Evolutionary conservation across 2,113 vertebrate genomes (phyloP), one percentile per base, ranked within the genome.

Genomic region (Silurus meridionalis): DNA sequence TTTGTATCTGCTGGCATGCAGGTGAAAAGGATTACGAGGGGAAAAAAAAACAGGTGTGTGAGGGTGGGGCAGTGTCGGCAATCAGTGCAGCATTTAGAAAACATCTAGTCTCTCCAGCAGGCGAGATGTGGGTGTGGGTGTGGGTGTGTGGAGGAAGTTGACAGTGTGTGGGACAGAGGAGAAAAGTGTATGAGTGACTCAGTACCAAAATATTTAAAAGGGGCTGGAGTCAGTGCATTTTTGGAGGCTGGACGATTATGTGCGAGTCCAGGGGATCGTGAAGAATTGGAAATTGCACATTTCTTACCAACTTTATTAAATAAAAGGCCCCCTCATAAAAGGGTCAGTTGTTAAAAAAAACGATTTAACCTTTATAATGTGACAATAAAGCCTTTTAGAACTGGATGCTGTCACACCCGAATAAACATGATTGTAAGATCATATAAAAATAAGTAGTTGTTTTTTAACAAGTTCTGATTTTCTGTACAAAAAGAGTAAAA

Each of bases 21-120:
- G 55, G 86, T 86, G 84, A 85, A 88, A 89, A 48, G 84, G 80
- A 83, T 84, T 63, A 28, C 77, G 75, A 15, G 21, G 77, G 67
- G 48, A 8, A 21, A n/a, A 37, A 82, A 63, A 85, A 13, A 83
- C 17, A 81, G 89, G 89, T 57, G 84, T 90, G 87, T 71, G 48
- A 46, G 50, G 89, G 89, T 82, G 87, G 58, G 82, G 75, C 53
- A 8, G 23, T 50, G 46, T 83, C 46, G 37, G 58, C 77, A 77
- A 75, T 87, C 86, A 67, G 71, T 21, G 63, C 80, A 80, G 58
- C 78, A 81, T 58, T 71, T 58, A 75, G 66, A 21, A 81, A 79
- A 82, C 37, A 82, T 72, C 63, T 25, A 14, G 13, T 83, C 74
- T 61, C 60, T 69, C 60, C 55, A 63, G 28, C n/a, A 67, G 60